Evolutionary conservation across 1,140 invertebrate genomes (phyloP).

Genomic region (Wasmannia auropunctata): DNA sequence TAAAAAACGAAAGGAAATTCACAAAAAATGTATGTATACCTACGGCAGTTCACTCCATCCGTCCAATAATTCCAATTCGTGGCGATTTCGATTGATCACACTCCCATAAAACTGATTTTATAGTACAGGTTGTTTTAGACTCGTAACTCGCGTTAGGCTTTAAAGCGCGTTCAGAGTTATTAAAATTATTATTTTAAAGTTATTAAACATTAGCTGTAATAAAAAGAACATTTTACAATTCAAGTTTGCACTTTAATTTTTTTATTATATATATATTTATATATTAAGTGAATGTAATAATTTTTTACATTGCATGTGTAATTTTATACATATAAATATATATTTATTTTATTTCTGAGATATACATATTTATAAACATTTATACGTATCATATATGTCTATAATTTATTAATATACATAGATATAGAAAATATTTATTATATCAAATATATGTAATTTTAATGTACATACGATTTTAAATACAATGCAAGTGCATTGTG

Average conservation of each 20-base stretch:
- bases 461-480: background rate
- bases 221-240: background rate
- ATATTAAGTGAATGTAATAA: background rate
- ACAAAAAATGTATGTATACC: conserved; percentile 37
- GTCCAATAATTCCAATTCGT: background rate
- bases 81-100: background rate
- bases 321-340: background rate
- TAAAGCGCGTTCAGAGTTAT: background rate
- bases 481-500: background rate
- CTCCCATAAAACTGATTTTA: background rate
- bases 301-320: background rate
- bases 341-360: too few species aligned
- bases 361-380: too few species aligned
- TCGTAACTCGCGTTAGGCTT: background rate
- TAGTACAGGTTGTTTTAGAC: background rate
- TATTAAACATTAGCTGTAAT: background rate
- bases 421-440: background rate
- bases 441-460: background rate
- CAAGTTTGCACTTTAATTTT: background rate
- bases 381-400: too few species aligned
- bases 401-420: background rate
- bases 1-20: conserved; percentile 54
- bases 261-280: too few species aligned
- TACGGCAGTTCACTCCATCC: background rate
- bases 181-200: background rate